Conservation (phyloP, 2,113 vertebrate species). For the Nansenia antarctica region DNA sequence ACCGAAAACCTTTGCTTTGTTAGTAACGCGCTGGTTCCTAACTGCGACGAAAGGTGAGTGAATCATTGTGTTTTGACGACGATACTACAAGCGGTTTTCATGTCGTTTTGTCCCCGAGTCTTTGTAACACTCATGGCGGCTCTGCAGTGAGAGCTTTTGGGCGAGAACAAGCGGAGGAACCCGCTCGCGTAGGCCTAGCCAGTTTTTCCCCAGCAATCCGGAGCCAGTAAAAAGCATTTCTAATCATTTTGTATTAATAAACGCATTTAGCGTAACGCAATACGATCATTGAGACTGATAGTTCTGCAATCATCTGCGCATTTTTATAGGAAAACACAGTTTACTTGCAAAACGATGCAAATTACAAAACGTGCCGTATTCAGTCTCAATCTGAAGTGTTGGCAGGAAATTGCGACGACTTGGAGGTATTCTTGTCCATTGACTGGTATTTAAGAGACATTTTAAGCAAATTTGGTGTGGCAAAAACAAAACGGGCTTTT, state of each 20-base stretch:
- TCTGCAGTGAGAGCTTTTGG: conserved; percentile 69
- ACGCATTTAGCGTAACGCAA: not conserved
- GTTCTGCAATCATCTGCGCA: not conserved
- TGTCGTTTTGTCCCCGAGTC: conserved; percentile 68
- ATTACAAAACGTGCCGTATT: conserved; percentile 11
- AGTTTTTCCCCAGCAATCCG: not conserved
- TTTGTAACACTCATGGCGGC: conserved; percentile 79
- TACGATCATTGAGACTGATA: not conserved
- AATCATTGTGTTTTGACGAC: conserved; percentile 27
- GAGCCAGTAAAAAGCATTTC: not conserved
- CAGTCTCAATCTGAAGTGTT: too few species aligned
- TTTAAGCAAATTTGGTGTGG: not conserved
- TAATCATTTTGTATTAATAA: not conserved
- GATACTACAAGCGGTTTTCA: conserved; percentile 59
- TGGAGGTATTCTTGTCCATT: not conserved
- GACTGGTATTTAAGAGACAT: not conserved
- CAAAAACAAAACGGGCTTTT: not conserved
- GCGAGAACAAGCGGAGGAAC: conserved; percentile 47
- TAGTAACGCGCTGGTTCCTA: conserved; percentile 11
- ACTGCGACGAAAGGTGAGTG: conserved; percentile 65
- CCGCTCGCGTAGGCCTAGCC: conserved; percentile 42
- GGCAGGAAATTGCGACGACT: not conserved
- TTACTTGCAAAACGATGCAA: conserved; percentile 24
- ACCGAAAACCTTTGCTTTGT: conserved; percentile 25
- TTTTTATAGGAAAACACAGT: not conserved